These are phyloP conservation scores for Mormyrops attenuatus DNA, from an alignment of 2,797 vertebrate genomes.

Conservation along the genomic window DNA sequence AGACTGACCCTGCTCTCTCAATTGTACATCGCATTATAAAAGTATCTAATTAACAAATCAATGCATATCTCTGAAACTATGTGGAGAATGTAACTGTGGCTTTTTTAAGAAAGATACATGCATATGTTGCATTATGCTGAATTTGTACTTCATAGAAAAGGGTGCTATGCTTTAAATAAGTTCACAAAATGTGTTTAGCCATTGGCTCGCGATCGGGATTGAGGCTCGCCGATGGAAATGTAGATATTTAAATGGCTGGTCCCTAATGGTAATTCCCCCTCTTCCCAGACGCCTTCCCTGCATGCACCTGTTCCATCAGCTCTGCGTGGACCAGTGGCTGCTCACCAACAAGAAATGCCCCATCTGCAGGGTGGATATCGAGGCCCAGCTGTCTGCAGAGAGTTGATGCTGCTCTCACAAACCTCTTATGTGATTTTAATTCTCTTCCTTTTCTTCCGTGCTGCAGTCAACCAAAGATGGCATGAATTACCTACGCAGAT, in stretches of 20 bases:
- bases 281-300: slow-evolving; percentile 85
- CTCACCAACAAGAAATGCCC: slow-evolving; percentile 99
- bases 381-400: slow-evolving; percentile 94
- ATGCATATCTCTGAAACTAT: not conserved
- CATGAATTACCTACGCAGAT: slow-evolving; percentile 92
- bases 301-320: slow-evolving; percentile 99
- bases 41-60: not conserved
- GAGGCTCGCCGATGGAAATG: not conserved
- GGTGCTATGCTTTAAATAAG: not conserved
- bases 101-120: not conserved
- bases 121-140: not conserved
- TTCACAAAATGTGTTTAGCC: not conserved
- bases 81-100: not conserved
- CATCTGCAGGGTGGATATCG: slow-evolving; percentile 99
- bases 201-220: not conserved
- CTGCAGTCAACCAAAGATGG: slow-evolving; percentile 99
- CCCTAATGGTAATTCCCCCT: slow-evolving; percentile 23
- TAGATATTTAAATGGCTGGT: not conserved
- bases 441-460: slow-evolving; percentile 76
- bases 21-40: not conserved
- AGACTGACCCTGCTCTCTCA: not conserved
- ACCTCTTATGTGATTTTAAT: slow-evolving; percentile 64
- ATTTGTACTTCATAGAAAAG: not conserved
- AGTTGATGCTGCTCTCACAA: slow-evolving; percentile 87
- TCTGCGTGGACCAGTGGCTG: slow-evolving; percentile 98